Percentiles rank a stretch among this genome's conserved stretches.
Conservation (phyloP, 2,888 invertebrate genomes). For the Epirrhoe alternata region DNA sequence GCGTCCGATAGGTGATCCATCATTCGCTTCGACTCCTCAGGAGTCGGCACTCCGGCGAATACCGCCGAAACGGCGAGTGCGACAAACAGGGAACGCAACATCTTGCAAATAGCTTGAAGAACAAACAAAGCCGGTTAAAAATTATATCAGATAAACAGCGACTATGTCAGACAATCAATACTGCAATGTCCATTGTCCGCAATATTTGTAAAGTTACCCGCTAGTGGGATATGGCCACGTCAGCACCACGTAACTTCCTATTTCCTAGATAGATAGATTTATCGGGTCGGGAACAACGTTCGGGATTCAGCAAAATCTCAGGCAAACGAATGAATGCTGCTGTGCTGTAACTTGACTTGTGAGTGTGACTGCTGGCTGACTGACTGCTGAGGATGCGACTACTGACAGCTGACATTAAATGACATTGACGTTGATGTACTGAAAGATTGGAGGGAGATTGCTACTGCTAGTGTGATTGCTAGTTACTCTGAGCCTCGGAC, state of each 20-base stretch:
- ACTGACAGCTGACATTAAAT: neutral
- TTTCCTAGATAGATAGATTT: conserved; percentile 63
- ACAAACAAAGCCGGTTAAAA: conserved; percentile 36
- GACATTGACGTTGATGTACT: neutral
- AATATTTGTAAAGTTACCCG: conserved; percentile 39
- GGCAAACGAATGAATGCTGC: neutral
- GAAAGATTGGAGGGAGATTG: neutral
- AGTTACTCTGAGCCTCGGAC: too few species aligned
- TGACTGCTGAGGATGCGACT: neutral
- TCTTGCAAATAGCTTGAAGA: conserved; percentile 48
- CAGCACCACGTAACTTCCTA: conserved; percentile 68
- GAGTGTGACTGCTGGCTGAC: too few species aligned
- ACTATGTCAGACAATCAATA: neutral
- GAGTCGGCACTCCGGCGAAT: conserved; percentile 88
- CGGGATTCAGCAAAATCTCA: neutral
- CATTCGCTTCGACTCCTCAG: conserved; percentile 88
- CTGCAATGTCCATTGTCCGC: neutral
- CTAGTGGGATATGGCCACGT: conserved; percentile 67
- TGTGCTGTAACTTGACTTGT: too few species aligned
- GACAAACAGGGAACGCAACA: conserved; percentile 71
- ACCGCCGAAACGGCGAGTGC: conserved; percentile 71
- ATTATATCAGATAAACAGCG: neutral
- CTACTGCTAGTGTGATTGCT: too few species aligned
- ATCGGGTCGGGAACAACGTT: conserved; percentile 13
- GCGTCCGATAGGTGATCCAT: conserved; percentile 90